Conservation (phyloP, 2,113 vertebrate species). For the Mirza zaza region DNA sequence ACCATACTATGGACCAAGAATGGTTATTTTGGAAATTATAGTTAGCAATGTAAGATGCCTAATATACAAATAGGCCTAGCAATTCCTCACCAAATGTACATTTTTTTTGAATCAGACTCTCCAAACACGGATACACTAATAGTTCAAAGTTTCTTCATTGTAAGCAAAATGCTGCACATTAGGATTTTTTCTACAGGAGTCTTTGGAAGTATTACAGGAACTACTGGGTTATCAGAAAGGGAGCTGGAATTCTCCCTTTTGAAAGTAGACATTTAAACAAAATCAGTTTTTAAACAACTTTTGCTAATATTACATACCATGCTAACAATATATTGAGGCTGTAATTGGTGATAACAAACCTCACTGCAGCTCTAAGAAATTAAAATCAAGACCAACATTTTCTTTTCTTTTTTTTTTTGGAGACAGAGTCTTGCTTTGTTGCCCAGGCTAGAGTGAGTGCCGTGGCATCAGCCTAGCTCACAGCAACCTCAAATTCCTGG, state of each 20-base stretch:
- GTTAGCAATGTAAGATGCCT: background rate
- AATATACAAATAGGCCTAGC: background rate
- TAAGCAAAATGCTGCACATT: background rate
- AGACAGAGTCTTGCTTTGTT: no score
- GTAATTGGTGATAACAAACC: background rate
- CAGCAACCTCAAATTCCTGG: no score
- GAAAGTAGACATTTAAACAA: background rate
- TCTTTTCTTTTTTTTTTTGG: no score
- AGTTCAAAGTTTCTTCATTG: background rate
- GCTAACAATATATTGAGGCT: background rate
- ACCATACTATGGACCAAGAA: background rate
- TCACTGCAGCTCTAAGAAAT: background rate
- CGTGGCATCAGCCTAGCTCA: no score
- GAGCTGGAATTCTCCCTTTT: background rate
- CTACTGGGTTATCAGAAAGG: background rate
- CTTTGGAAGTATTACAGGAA: background rate
- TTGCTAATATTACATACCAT: background rate
- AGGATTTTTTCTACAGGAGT: background rate
- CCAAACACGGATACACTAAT: background rate
- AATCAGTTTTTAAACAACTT: background rate
- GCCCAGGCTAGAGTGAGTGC: no score
- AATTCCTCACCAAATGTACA: constrained; percentile 19
- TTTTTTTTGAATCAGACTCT: background rate
- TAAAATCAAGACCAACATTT: background rate
- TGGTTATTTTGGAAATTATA: background rate